Conservation (phyloP, 2,797 vertebrate genomes). For the Danio albolineatus region DNA sequence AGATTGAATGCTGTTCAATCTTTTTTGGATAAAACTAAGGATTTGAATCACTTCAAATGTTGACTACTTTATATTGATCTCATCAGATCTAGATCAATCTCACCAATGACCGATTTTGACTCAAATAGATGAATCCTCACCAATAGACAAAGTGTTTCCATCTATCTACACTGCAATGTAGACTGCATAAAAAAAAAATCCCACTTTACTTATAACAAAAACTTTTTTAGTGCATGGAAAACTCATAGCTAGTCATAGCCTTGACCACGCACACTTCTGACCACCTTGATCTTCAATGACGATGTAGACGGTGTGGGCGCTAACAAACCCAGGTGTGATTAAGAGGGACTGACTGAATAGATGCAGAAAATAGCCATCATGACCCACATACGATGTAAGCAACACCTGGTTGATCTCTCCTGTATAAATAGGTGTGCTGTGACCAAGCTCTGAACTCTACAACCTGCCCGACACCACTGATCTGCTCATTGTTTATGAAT, state of each 20-base stretch:
- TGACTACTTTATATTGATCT: too few species aligned
- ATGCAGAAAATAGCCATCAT: conserved; percentile 72
- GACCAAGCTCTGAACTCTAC: conserved; percentile 56
- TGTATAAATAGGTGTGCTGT: conserved; percentile 67
- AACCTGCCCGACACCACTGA: conserved; percentile 71
- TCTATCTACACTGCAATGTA: not conserved
- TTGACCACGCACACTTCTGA: conserved; percentile 21
- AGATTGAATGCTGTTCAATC: too few species aligned
- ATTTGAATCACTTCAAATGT: too few species aligned
- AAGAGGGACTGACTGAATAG: conserved; percentile 51
- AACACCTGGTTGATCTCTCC: conserved; percentile 74
- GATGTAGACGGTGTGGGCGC: conserved; percentile 54
- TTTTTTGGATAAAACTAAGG: too few species aligned
- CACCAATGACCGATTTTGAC: too few species aligned
- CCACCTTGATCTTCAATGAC: conserved; percentile 38
- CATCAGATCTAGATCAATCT: too few species aligned
- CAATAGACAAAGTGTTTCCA: not conserved
- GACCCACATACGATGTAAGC: conserved; percentile 71
- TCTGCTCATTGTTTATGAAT: conserved; percentile 62
- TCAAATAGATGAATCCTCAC: too few species aligned
- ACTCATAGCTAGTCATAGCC: not conserved
- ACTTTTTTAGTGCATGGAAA: not conserved
- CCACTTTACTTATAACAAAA: not conserved
- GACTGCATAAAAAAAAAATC: not conserved
- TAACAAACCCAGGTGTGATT: conserved; percentile 61